Base-by-base conservation (phyloP, 2,888 invertebrate genomes). In the Drosophila tripunctata region DNA sequence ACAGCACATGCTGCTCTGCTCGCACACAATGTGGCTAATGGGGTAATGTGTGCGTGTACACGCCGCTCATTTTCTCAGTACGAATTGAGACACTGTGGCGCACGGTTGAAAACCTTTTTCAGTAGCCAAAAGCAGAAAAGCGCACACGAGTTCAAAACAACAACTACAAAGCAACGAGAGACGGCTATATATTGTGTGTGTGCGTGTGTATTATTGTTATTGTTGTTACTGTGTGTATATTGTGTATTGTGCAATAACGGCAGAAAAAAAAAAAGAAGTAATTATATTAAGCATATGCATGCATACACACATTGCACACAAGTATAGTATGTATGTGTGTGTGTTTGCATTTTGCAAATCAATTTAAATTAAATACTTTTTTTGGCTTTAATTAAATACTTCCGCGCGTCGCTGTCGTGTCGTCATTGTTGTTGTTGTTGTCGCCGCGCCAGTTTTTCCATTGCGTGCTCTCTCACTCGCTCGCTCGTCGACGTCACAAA, bases 341-440 rank as follows among this genome's bases (percentile, higher is more conserved):
- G 30, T 38, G 38, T 50, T 36, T 50, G 50, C 36, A 50, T 50
- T 38, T 38, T 15, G 15, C 10, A 51, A 56, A 86, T 74, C 69
- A 80, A 87, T 77, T 80, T 74, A 80, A 87, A 84, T 80, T 77
- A 87, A 80, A 82, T 87, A 80, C 82, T 45, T 57, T 75, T n/a
- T 75, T 78, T 69, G 78, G 71, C 81, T 82, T n/a, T 87, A 82
- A 82, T 87, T 82, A 82, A 81, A 82, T 87, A 82, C 81, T 82
- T 82, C 81, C 81, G 81, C 81, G 77, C 71, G 86, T 71, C 73
- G 78, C 57, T 21, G 67, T 63, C 45, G 66, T 48, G 78, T 60
- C 24, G 67, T 63, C 45, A 62, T 48, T 35, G 61, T 47, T 47
- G 57, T 45, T 44, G 51, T 43, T 58, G 65, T 78, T 58, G 70